Evolutionary conservation across 1,140 invertebrate species (phyloP).

Genomic region (Leptinotarsa texana): DNA sequence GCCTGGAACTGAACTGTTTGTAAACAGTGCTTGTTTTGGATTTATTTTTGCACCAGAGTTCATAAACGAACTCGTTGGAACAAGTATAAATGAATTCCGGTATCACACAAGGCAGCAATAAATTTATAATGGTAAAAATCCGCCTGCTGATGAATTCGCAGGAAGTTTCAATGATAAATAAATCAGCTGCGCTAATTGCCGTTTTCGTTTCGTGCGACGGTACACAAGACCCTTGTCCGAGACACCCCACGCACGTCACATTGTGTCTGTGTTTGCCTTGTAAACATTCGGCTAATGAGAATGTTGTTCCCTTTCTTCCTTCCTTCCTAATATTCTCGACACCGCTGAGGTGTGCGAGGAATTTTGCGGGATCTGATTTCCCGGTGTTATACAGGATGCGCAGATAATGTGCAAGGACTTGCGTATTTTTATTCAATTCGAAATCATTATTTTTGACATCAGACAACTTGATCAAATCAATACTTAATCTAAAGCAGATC

Average conservation of each 20-base stretch:
- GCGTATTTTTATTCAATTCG: neutral
- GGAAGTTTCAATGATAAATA: constrained; percentile 30
- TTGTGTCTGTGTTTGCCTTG: constrained; percentile 24
- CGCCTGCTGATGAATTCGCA: constrained; percentile 15
- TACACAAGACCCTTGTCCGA: constrained; percentile 14
- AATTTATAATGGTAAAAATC: constrained; percentile 27
- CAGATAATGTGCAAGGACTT: neutral
- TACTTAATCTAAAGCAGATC: neutral
- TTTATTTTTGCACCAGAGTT: neutral
- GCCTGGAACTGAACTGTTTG: too few species aligned
- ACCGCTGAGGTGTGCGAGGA: neutral
- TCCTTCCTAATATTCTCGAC: neutral
- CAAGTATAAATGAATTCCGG: neutral
- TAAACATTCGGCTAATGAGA: constrained; percentile 21
- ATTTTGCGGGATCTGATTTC: neutral
- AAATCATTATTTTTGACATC: too few species aligned
- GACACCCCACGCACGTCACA: constrained; percentile 11
- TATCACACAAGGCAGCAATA: constrained; percentile 7
- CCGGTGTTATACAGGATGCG: neutral
- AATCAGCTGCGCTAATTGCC: constrained; percentile 20
- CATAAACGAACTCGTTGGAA: constrained; percentile 6
- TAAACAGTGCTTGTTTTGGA: too few species aligned
- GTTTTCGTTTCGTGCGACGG: neutral
- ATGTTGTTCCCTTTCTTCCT: neutral
- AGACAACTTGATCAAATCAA: neutral